Evolutionary conservation across 2,113 vertebrate genomes (phyloP).

Genomic region (Acanthisitta chloris): DNA sequence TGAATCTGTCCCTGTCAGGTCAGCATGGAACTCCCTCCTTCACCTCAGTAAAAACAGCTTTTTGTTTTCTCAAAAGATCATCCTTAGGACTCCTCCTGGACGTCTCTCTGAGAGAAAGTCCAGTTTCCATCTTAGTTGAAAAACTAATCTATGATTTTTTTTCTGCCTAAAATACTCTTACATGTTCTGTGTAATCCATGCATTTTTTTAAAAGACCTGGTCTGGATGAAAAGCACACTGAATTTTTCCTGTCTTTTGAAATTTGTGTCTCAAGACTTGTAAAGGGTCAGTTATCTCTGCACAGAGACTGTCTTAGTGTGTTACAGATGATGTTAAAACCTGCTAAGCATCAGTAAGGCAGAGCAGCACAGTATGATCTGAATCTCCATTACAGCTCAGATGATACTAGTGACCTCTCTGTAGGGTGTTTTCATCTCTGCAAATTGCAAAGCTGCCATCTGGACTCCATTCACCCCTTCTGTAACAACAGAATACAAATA

Average conservation of each 20-base stretch:
- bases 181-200: background rate
- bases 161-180: background rate
- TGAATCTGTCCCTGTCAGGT: background rate
- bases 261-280: background rate
- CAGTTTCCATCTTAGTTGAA: background rate
- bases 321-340: background rate
- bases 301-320: background rate
- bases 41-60: background rate
- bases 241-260: background rate
- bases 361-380: background rate
- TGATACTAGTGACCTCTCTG: background rate
- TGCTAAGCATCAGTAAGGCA: background rate
- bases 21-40: background rate
- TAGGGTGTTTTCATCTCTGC: background rate
- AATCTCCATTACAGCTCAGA: background rate
- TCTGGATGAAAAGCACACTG: background rate
- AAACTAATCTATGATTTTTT: background rate
- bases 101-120: background rate
- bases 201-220: background rate
- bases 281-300: background rate
- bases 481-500: background rate
- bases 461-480: background rate
- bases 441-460: constrained; percentile 19
- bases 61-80: background rate
- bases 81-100: background rate